Percentiles rank a stretch among this genome's conserved stretches.
Conservation (phyloP, 2,888 invertebrate species). For the Atethmia centrago region DNA sequence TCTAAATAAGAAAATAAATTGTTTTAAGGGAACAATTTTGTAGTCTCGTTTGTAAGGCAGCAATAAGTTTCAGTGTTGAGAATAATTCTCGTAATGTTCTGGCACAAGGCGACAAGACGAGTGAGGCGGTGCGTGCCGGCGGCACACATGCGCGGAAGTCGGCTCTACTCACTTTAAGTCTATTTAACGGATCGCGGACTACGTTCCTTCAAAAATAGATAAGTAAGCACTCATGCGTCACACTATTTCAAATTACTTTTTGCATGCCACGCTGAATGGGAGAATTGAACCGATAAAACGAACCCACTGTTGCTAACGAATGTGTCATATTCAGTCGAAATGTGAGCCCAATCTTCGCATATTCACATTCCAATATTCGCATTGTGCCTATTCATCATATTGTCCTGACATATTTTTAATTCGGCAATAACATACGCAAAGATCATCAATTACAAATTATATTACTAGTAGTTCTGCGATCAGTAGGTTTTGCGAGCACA, state of each 20-base stretch:
- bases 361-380: too few species aligned
- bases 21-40: conserved; percentile 16
- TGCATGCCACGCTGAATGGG: conserved; percentile 86
- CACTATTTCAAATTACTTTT: conserved; percentile 88
- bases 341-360: conserved; percentile 80
- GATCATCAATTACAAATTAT: conserved; percentile 54
- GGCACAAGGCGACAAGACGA: conserved; percentile 75
- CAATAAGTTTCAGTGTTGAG: conserved; percentile 68
- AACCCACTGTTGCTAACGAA: conserved; percentile 84
- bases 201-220: conserved; percentile 86
- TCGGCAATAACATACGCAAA: conserved; percentile 44
- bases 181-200: conserved; percentile 87
- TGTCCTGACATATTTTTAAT: conserved; percentile 62
- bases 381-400: conserved; percentile 74
- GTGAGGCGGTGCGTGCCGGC: conserved; percentile 82
- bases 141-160: conserved; percentile 87
- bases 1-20: not conserved
- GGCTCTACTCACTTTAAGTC: conserved; percentile 83
- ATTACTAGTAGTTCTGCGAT: too few species aligned
- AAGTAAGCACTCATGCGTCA: conserved; percentile 84
- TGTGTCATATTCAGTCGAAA: conserved; percentile 86
- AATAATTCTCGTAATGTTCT: conserved; percentile 78
- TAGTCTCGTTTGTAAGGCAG: conserved; percentile 47
- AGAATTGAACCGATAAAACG: conserved; percentile 87
- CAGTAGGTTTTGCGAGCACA: too few species aligned